A percentile compares a stretch with the other conserved stretches of the same genome.
Evolutionary conservation across 2,113 vertebrate genomes (phyloP).

Genomic region (Cyprinodon tularosa): DNA sequence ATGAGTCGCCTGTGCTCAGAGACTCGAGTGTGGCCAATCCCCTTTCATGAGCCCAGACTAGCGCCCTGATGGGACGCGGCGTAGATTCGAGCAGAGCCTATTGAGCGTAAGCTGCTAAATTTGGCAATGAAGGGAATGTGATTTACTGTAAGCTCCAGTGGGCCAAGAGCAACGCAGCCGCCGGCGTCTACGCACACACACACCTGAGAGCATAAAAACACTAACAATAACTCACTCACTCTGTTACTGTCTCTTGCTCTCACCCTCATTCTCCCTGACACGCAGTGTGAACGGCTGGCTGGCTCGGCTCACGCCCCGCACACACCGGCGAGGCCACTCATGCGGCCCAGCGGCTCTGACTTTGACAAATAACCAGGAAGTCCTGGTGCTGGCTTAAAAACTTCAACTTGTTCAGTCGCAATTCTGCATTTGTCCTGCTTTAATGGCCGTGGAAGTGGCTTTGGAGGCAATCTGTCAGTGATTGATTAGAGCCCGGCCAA

Average conservation of each 20-base stretch:
- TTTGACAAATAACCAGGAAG: conserved; percentile 99
- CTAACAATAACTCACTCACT: conserved; percentile 69
- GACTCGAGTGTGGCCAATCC: conserved; percentile 91
- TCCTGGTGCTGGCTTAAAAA: conserved; percentile 98
- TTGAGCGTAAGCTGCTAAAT: conserved; percentile 98
- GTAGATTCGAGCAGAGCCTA: conserved; percentile 93
- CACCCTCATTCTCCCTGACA: conserved; percentile 44
- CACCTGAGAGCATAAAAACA: conserved; percentile 45
- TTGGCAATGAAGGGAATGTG: conserved; percentile 97
- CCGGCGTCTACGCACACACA: conserved; percentile 65
- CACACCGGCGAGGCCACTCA: conserved; percentile 89
- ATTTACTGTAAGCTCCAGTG: conserved; percentile 95
- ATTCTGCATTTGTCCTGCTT: conserved; percentile 99
- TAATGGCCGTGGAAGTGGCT: conserved; percentile 99
- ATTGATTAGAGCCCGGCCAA: conserved; percentile 91
- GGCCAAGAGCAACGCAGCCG: conserved; percentile 69
- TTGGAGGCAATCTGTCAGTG: conserved; percentile 99
- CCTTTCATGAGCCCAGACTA: conserved; percentile 92
- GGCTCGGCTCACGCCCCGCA: conserved; percentile 63
- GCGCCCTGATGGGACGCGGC: conserved; percentile 93
- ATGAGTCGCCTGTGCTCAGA: conserved; percentile 82
- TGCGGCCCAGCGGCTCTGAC: conserved; percentile 95
- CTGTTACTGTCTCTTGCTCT: conserved; percentile 73
- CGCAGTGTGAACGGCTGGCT: conserved; percentile 30
- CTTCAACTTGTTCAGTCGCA: conserved; percentile 99